These are phyloP conservation scores for Mongoloraphidia duomilia DNA, from an alignment of 2,888 invertebrate species.

Conservation along the genomic window DNA sequence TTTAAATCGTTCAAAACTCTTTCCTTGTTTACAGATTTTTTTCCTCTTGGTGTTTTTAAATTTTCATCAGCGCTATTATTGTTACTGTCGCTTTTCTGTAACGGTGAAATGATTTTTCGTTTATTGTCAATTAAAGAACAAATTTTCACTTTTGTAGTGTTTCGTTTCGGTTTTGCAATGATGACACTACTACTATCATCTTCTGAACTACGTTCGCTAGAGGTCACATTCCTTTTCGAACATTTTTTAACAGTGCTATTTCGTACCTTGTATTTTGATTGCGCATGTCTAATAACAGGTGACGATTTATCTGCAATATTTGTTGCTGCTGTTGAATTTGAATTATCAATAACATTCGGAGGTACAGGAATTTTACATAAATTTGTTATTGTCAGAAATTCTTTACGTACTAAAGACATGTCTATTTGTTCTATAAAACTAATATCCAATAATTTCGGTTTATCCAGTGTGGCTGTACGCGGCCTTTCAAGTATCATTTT, in stretches of 20 bases:
- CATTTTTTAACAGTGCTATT: too few relatives aligned
- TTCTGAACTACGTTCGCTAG: slow-evolving; percentile 21
- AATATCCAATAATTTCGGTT: slow-evolving; percentile 37
- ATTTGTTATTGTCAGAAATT: slow-evolving; percentile 30
- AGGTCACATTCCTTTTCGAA: slow-evolving; percentile 11
- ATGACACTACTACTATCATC: slow-evolving; percentile 19
- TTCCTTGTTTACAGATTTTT: slow-evolving; percentile 2
- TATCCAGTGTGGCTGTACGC: slow-evolving; percentile 39
- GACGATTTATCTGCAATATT: too few relatives aligned
- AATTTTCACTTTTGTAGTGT: too few relatives aligned
- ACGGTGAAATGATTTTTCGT: slow-evolving; percentile 9
- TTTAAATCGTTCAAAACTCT: too few relatives aligned
- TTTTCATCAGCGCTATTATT: slow-evolving; percentile 8
- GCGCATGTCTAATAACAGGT: too few relatives aligned
- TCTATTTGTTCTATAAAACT: slow-evolving; percentile 36
- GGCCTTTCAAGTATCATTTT: slow-evolving; percentile 27
- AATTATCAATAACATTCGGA: too few relatives aligned
- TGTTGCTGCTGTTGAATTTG: too few relatives aligned
- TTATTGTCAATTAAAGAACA: slow-evolving; percentile 5
- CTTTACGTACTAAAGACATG: slow-evolving; percentile 40
- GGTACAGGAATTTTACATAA: slow-evolving; percentile 24
- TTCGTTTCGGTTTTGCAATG: too few relatives aligned
- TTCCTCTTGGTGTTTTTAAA: slow-evolving; percentile 1
- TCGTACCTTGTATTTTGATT: too few relatives aligned
- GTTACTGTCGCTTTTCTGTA: slow-evolving; percentile 11